Evolutionary conservation across 1,140 invertebrate species (phyloP), one percentile per base, ranked within the genome.

Genomic region (Diachasma alloeum): DNA sequence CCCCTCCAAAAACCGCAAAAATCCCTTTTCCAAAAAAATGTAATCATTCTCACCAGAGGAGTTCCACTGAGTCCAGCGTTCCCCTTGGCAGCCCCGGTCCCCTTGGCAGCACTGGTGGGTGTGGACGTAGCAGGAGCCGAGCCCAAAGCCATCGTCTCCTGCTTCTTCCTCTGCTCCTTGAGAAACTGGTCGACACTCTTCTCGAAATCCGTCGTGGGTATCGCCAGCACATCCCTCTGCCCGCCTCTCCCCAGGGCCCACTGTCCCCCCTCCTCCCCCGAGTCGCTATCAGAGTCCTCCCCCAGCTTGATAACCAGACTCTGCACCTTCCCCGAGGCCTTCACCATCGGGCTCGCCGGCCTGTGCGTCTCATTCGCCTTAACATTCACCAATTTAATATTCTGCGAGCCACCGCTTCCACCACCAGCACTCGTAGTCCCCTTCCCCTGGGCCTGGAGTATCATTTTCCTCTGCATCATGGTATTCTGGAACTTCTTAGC

Each of bases 131-230:
- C 69, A 4, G 19, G 24, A n/a, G 36, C 19, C 42, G 31, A 42
- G 15, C 13, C 10, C 26, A 66, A 72, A 3, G 79, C 77, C 11
- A 79, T 46, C 13, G 81, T 80, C 68, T 90, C 88, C n/a, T 87
- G 85, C 44, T 87, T 87, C 15, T 86, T 84, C 31, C 89, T 78
- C 9, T 82, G 82, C 37, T 85, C 83, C 22, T 85, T 82, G 22
- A 90, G 79, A 78, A 90, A 90, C 72, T 86, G 83, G 8, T 85
- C 86, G 2, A 90, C 79, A 8, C 85, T 88, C 66, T 80, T 89
- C 19, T 90, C 88, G 69, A 90, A 89, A 6, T 90, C 89, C 0
- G 78, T 74, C 3, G 74, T 82, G 0, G 83, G 80, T 19, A 88
- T 86, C 17, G 79, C 66, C 0, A 83, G 22, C 5, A 26, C 8